Conservation (phyloP, 2,797 vertebrate species). For the Gobionotothen gibberifrons region DNA sequence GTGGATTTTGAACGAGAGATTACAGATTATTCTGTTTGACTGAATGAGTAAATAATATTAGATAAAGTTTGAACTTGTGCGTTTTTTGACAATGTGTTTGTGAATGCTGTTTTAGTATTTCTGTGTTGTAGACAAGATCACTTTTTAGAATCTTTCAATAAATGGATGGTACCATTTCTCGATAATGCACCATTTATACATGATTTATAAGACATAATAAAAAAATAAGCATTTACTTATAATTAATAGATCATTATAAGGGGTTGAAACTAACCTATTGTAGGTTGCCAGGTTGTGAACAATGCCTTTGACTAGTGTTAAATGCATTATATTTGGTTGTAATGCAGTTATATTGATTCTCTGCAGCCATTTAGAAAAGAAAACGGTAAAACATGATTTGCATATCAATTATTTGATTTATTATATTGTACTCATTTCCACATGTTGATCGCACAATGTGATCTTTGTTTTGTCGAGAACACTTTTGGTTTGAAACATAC, state of each 20-base stretch:
- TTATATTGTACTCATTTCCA: background rate
- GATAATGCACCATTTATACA: background rate
- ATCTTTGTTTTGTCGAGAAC: background rate
- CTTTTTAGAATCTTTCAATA: constrained; percentile 18
- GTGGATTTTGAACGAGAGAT: background rate
- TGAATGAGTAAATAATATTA: constrained; percentile 1
- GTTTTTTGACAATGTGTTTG: constrained; percentile 17
- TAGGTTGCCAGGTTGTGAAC: background rate
- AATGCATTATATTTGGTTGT: background rate
- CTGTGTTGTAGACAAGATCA: constrained; percentile 10
- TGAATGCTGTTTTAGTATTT: background rate
- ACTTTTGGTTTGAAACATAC: background rate
- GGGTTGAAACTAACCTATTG: background rate
- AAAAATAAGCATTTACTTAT: background rate
- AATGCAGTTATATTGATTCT: background rate
- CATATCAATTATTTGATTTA: background rate
- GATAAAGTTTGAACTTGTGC: constrained; percentile 13
- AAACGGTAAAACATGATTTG: background rate
- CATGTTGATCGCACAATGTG: background rate
- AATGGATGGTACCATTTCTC: background rate
- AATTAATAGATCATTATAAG: background rate
- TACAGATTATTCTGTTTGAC: background rate
- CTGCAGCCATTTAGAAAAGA: background rate
- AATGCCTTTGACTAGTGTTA: background rate
- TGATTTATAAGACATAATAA: background rate